These are phyloP conservation scores for Coleophora deauratella DNA, from an alignment of 2,888 invertebrate genomes.

Conservation along the genomic window DNA sequence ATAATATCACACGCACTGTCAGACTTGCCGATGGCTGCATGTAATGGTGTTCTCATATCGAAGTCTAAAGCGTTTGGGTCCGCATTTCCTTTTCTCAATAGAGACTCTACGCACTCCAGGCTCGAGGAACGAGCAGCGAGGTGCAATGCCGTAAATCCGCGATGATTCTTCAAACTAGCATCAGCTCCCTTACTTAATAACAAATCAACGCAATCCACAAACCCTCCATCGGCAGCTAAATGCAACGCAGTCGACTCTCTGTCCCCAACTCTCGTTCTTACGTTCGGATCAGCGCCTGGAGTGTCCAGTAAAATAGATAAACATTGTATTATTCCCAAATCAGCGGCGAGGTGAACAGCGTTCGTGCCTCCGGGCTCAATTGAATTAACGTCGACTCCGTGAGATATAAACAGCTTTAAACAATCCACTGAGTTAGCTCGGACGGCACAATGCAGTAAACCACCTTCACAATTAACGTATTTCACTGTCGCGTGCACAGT, in stretches of 20 bases:
- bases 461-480: constrained; percentile 80
- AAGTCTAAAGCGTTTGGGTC: constrained; percentile 87
- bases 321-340: constrained; percentile 84
- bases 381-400: constrained; percentile 84
- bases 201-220: constrained; percentile 85
- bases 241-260: constrained; percentile 87
- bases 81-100: constrained; percentile 82
- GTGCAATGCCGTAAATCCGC: constrained; percentile 90
- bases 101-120: constrained; percentile 85
- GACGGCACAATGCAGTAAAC: constrained; percentile 88
- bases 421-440: constrained; percentile 89
- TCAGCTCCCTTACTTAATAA: constrained; percentile 84
- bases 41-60: constrained; percentile 86
- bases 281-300: constrained; percentile 81
- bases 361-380: constrained; percentile 85
- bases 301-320: constrained; percentile 83
- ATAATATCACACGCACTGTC: constrained; percentile 86
- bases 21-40: constrained; percentile 89
- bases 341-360: constrained; percentile 86
- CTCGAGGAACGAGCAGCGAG: constrained; percentile 87
- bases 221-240: constrained; percentile 91
- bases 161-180: constrained; percentile 81
- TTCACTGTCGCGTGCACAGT: constrained; percentile 79
- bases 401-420: constrained; percentile 81
- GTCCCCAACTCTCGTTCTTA: constrained; percentile 79